A percentile compares a stretch with the other conserved stretches of the same genome.
phyloP scores from a whole-genome alignment of 2,113 vertebrate species.

The Harpagus bidentatus region DNA sequence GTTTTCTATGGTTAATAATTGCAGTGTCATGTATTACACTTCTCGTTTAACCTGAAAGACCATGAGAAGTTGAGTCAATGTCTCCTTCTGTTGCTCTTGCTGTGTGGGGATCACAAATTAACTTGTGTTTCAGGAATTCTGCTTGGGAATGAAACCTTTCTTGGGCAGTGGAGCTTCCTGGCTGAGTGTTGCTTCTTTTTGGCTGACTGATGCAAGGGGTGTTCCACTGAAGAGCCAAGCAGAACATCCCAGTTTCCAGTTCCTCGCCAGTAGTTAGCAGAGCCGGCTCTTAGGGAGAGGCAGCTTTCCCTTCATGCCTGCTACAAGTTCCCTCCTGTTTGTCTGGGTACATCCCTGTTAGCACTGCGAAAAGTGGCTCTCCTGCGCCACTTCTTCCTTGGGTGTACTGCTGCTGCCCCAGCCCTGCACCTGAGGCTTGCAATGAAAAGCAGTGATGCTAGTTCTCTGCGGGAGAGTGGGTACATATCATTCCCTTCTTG shows the following conservation, averaged over 20 bases:
- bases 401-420: background rate
- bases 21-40: background rate
- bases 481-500: background rate
- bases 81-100: background rate
- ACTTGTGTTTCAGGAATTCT: background rate
- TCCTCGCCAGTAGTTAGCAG: background rate
- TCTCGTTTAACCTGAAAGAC: background rate
- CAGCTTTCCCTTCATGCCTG: accelerated
- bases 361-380: background rate
- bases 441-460: accelerated
- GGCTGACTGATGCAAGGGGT: background rate
- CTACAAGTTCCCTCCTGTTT: background rate
- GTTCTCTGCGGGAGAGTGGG: background rate
- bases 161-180: background rate
- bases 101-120: background rate
- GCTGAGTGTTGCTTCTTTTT: background rate
- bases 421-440: accelerated
- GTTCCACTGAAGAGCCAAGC: background rate
- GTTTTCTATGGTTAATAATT: background rate
- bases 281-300: background rate
- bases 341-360: accelerated
- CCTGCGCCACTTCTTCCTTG: background rate
- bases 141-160: background rate
- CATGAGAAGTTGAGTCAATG: background rate
- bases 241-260: background rate